Conservation (phyloP, 2,113 vertebrate species). For the Leptocoma aspasia region DNA sequence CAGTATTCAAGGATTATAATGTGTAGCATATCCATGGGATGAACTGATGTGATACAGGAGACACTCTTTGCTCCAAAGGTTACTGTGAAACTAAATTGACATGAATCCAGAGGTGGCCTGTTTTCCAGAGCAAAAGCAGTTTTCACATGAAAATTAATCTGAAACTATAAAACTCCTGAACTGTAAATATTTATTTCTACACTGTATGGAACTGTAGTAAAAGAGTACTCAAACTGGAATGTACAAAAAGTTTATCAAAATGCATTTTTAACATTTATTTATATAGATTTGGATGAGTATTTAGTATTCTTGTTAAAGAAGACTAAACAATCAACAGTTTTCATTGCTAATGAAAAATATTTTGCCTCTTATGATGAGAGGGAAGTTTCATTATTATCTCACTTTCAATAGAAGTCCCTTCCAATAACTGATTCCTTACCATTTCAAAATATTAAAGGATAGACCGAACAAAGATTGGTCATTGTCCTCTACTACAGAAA, state of each 20-base stretch:
- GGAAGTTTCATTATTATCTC: not conserved
- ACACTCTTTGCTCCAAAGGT: rapidly evolving
- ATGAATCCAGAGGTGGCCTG: not conserved
- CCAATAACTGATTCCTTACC: not conserved
- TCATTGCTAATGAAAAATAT: not conserved
- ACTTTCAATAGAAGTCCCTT: not conserved
- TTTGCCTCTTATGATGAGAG: not conserved
- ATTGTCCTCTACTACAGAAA: not conserved
- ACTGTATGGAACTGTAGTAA: not conserved
- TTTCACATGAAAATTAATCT: not conserved
- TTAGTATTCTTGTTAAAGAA: not conserved
- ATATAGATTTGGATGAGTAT: not conserved
- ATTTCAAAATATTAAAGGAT: not conserved
- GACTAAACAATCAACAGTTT: not conserved
- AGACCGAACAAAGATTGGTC: not conserved
- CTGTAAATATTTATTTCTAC: not conserved
- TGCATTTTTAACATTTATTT: not conserved
- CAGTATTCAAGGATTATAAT: not conserved
- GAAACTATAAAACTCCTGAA: not conserved
- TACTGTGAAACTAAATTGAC: not conserved
- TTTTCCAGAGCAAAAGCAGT: not conserved
- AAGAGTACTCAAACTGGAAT: not conserved
- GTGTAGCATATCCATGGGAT: not conserved
- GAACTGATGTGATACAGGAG: not conserved
- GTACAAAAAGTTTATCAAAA: not conserved